Evolutionary conservation across 2,888 invertebrate genomes (phyloP), one percentile per base, ranked within the genome.

Genomic region (Eilema caniola): DNA sequence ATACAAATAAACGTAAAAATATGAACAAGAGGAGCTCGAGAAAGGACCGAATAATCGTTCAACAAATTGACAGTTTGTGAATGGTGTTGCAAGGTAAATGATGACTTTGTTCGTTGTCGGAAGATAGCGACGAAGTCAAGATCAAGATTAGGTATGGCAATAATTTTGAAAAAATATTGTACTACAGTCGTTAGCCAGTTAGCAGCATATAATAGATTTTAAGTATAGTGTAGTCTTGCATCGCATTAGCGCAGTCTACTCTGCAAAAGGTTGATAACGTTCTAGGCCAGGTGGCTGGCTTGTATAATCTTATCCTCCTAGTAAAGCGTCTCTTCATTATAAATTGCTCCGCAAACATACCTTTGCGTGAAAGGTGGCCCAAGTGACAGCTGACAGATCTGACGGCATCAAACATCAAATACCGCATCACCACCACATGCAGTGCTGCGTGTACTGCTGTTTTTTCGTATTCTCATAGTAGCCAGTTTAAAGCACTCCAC

Each of bases 1-100:
- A 90, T 72, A 90, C 84, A 90, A 90, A 91, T 89, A 89, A 91
- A 88, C 89, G 81, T 77, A 84, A 87, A 90, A 90, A 90, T 86
- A 82, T 82, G 84, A 89, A 89, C 85, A 90, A 87, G 82, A 66
- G 81, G 84, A 85, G 82, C 86, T 88, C 85, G 83, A 83, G 84
- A 87, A 88, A 89, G 85, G 86, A 85, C 88, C 86, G 86, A 91
- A 89, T 88, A 90, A 90, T 89, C 83, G 80, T 78, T 81, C 73
- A 69, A 82, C 82, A 91, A 90, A 89, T 90, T 88, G 80, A 78
- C 86, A 72, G 81, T 73, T 33, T 64, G 14, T 63, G 10, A 14
- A 28, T 37, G 3, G 63, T 69, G 61, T 53, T 64, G 59, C 59
- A 64, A 41, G 33, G 41, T 41, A 23, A 37, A 1, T 37, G 14